Percentiles rank a stretch among this genome's conserved stretches.
These are phyloP conservation scores for Trinorchestia longiramus DNA, from an alignment of 1,140 invertebrate genomes.

Conservation along the genomic window DNA sequence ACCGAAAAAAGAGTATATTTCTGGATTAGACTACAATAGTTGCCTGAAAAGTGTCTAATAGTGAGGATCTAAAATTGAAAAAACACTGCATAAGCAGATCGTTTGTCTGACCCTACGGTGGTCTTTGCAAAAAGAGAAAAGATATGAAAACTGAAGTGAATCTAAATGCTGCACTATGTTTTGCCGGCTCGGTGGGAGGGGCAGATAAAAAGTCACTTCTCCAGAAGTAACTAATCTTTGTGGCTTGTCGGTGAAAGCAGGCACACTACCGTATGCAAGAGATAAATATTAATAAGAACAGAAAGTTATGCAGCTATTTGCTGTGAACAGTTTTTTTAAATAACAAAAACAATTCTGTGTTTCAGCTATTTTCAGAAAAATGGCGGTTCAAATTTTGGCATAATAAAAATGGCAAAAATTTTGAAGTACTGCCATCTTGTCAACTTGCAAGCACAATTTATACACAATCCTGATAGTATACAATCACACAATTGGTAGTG, in stretches of 20 bases:
- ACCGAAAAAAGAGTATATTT: too few species aligned
- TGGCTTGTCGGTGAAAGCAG: background rate
- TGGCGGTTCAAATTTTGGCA: background rate
- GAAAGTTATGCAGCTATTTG: background rate
- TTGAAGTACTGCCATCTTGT: background rate
- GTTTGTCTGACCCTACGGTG: too few species aligned
- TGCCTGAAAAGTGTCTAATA: too few species aligned
- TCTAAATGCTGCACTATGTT: too few species aligned
- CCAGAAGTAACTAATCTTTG: too few species aligned
- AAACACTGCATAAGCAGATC: too few species aligned
- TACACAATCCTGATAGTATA: background rate
- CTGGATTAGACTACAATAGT: too few species aligned
- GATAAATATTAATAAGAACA: background rate
- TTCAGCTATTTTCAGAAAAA: background rate
- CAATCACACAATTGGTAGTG: background rate
- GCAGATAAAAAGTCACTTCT: too few species aligned
- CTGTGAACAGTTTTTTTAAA: background rate
- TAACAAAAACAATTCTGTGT: background rate
- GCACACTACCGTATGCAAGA: background rate
- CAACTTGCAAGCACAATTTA: background rate
- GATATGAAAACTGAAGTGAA: too few species aligned
- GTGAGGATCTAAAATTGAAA: too few species aligned
- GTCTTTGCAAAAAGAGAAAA: too few species aligned
- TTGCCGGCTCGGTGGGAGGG: too few species aligned
- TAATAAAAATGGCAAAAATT: background rate